Conservation (phyloP, 2,797 vertebrate species). For the Florisuga fusca region DNA sequence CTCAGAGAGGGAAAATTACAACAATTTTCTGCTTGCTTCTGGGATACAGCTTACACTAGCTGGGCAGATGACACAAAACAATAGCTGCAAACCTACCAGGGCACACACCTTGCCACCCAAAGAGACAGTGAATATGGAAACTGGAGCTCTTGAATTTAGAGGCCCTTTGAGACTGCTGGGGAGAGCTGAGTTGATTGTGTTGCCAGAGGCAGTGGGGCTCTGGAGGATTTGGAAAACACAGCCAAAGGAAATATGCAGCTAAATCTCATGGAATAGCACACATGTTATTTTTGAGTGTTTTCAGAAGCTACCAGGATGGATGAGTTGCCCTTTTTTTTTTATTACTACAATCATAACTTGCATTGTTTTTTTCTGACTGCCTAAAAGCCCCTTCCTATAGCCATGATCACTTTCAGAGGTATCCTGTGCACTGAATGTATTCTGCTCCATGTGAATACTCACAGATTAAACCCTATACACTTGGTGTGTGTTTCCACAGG, state of each 20-base stretch:
- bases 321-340: too few species aligned
- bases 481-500: conserved; percentile 61
- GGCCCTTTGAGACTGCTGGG: neutral
- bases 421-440: neutral
- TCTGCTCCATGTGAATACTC: neutral
- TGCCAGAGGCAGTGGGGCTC: neutral
- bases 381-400: neutral
- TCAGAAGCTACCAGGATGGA: neutral
- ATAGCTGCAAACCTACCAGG: neutral
- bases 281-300: neutral
- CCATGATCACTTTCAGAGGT: neutral
- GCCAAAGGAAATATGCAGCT: neutral
- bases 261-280: neutral
- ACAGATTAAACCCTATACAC: neutral
- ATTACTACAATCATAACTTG: too few species aligned
- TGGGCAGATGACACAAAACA: neutral
- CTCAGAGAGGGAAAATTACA: neutral
- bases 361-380: neutral
- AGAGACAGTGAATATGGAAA: neutral
- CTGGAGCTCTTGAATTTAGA: neutral
- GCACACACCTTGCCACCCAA: neutral
- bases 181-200: neutral
- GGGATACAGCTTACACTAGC: neutral
- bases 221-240: neutral
- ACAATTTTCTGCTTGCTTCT: neutral